Evolutionary conservation across 2,113 vertebrate genomes (phyloP).

Genomic region (Dicerorhinus sumatrensis): DNA sequence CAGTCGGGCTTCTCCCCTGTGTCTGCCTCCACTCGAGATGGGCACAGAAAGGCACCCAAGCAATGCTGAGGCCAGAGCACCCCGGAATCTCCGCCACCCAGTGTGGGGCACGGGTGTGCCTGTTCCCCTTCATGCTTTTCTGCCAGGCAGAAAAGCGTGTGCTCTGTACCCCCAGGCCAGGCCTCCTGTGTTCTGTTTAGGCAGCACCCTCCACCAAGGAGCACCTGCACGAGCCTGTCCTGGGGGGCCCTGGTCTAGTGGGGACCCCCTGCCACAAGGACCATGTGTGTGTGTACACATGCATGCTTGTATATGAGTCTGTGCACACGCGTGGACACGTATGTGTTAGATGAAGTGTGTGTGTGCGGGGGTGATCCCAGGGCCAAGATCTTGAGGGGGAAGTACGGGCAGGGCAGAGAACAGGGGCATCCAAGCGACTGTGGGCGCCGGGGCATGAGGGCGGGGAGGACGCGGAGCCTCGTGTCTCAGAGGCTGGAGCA

Average conservation of each 20-base stretch:
- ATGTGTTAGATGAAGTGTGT: too few relatives aligned
- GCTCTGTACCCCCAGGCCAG: accelerated
- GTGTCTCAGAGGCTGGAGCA: background rate
- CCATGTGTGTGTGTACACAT: accelerated
- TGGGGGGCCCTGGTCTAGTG: too few relatives aligned
- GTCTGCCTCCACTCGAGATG: too few relatives aligned
- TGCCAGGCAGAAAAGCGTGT: accelerated
- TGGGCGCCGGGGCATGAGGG: background rate
- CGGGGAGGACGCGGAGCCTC: background rate
- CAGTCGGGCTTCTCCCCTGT: too few relatives aligned
- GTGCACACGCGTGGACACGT: accelerated
- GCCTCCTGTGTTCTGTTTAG: background rate
- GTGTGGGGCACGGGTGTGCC: background rate
- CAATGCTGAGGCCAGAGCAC: background rate
- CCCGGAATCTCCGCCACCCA: too few relatives aligned
- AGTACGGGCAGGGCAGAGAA: background rate
- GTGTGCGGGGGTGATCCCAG: background rate
- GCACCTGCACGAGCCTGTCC: background rate
- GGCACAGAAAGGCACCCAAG: too few relatives aligned
- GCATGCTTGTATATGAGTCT: too few relatives aligned
- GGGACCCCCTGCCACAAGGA: background rate
- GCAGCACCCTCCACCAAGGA: too few relatives aligned
- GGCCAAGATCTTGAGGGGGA: background rate
- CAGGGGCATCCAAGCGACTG: accelerated
- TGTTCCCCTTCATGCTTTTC: background rate